Conservation (phyloP, 2,888 invertebrate species). For the Hydrotaea diabolus region DNA sequence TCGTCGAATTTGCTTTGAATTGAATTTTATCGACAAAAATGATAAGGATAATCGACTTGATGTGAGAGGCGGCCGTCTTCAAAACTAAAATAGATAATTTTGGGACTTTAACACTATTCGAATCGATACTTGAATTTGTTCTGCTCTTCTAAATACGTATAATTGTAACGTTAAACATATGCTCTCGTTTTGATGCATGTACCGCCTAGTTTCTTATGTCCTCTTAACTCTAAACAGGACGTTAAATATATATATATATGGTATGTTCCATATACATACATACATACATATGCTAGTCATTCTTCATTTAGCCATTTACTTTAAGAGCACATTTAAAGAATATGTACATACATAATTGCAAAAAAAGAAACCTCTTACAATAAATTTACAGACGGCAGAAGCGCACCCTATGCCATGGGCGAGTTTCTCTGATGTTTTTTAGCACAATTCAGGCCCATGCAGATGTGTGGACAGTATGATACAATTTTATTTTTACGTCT, state of each 20-base stretch:
- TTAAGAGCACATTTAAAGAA: slow-evolving; percentile 43
- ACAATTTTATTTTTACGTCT: no score
- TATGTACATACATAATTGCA: slow-evolving; percentile 64
- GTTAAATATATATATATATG: slow-evolving; percentile 50
- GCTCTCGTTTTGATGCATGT: slow-evolving; percentile 28
- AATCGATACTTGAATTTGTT: slow-evolving; percentile 53
- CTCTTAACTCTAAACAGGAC: slow-evolving; percentile 48
- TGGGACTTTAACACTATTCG: no score
- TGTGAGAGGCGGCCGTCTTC: slow-evolving; percentile 47
- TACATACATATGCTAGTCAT: no score
- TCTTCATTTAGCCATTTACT: not conserved
- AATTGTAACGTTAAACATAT: slow-evolving; percentile 64
- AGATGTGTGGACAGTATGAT: no score
- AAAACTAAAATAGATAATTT: slow-evolving; percentile 3
- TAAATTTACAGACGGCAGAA: not conserved
- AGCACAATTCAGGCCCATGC: no score
- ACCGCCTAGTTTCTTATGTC: not conserved
- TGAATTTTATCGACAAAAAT: slow-evolving; percentile 63
- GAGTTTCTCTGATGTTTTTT: not conserved
- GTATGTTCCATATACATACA: slow-evolving; percentile 41
- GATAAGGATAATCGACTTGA: slow-evolving; percentile 1
- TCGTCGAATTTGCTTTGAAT: not conserved
- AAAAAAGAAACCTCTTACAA: slow-evolving; percentile 37
- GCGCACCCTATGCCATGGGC: not conserved
- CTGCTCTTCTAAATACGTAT: slow-evolving; percentile 52